Conservation (phyloP, 2,888 invertebrate species). For the Branchellion lobata region DNA sequence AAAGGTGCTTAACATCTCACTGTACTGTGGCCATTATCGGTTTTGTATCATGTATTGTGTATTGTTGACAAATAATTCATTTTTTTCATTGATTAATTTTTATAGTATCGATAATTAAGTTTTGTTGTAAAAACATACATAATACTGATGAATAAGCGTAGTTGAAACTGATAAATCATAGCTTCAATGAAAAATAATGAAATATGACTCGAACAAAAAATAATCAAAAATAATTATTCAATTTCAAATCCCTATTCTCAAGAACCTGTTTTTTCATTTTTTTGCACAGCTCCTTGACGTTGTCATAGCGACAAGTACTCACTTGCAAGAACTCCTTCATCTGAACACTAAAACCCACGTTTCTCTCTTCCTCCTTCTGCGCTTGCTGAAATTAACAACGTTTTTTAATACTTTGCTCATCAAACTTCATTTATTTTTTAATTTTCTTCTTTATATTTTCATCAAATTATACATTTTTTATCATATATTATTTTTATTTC, state of each 20-base stretch:
- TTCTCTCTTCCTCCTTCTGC: constrained; percentile 83
- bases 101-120: constrained; percentile 11
- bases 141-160: background rate
- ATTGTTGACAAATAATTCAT: no score
- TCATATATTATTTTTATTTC: no score
- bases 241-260: background rate
- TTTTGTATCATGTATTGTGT: background rate
- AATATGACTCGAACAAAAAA: no score
- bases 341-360: constrained; percentile 67
- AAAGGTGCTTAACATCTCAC: constrained; percentile 81
- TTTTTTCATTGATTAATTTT: no score
- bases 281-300: constrained; percentile 86
- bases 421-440: background rate
- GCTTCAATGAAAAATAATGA: no score
- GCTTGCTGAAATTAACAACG: constrained; percentile 72
- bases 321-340: constrained; percentile 93
- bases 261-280: constrained; percentile 83
- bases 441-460: no score
- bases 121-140: background rate
- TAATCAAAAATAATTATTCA: no score
- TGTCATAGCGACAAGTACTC: constrained; percentile 85
- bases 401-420: background rate
- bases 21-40: constrained; percentile 68
- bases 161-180: background rate
- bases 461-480: no score